Percentiles rank a stretch among this genome's conserved stretches.
Conservation (phyloP, 2,113 vertebrate species). For the Tringa solitaria region DNA sequence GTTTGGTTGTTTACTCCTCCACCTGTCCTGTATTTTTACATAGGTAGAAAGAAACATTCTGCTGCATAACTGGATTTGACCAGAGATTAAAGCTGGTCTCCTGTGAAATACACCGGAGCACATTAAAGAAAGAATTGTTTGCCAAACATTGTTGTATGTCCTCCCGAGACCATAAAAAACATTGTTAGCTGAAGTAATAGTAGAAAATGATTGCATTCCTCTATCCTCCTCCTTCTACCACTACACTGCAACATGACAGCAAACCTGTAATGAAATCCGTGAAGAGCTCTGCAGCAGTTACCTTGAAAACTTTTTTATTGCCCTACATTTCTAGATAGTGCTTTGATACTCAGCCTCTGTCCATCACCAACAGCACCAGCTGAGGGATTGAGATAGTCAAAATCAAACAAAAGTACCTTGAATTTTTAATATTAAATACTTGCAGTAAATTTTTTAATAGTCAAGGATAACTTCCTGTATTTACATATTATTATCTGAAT, state of each 20-base stretch:
- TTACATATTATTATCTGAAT: constrained; percentile 30
- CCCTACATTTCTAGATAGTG: neutral
- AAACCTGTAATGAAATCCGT: constrained; percentile 36
- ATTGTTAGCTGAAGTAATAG: constrained; percentile 44
- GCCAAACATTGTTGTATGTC: neutral
- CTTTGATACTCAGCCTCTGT: neutral
- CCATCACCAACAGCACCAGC: neutral
- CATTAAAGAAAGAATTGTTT: neutral
- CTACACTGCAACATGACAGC: neutral
- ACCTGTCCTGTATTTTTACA: neutral
- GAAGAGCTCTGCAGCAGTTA: constrained; percentile 24
- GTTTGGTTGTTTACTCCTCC: neutral
- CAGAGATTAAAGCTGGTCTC: constrained; percentile 14
- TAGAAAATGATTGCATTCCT: constrained; percentile 32
- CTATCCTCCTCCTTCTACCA: neutral
- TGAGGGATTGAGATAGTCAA: neutral
- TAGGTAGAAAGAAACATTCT: neutral
- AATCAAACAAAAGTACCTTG: neutral
- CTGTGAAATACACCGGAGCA: neutral
- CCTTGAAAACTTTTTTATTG: constrained; percentile 51
- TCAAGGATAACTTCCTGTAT: neutral
- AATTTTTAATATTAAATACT: neutral
- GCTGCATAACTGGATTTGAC: neutral
- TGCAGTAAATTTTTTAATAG: neutral
- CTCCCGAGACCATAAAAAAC: constrained; percentile 50